Evolutionary conservation across 2,797 vertebrate genomes (phyloP), one percentile per base, ranked within the genome.

Genomic region (Poeciliopsis turneri): DNA sequence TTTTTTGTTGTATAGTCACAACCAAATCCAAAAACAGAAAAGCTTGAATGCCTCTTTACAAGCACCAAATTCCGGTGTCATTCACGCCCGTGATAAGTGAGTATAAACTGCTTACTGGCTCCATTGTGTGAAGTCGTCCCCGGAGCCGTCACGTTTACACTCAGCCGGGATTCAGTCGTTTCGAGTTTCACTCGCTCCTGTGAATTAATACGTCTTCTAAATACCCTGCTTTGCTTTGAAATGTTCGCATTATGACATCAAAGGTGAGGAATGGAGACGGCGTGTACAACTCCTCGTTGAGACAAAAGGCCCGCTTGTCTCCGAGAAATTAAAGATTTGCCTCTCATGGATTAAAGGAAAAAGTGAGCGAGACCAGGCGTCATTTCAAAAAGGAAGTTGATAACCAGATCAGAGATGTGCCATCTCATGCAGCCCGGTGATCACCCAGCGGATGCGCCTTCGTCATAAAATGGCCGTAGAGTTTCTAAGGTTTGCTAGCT

Each of bases 391-490:
- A 4, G 45, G 20, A 68, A 41, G 5, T 68, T 39, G 23, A 41
- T 43, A 43, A 68, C 39, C 64, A 41, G 36, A 68, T 43, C 25
- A n/a, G 2, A 68, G 23, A 41, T 13, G 23, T 20, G 23, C 11
- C 64, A 25, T 25, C 36, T 68, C 20, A 39, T 4, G 64, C 10
- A 13, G 41, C 10, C n/a, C 23, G 11, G 1, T 25, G 15, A 36
- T 5, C n/a, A 39, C 49, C 57, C 41, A 25, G 64, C 36, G 36
- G 61, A 20, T 25, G 47, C 16, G 49, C 39, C 59, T 79, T 82
- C 20, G 66, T 69, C 55, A 77, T 84, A 70, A 91, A 88, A 87
- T 8, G 75, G 78, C 33, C 55, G 59, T 84, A 82, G 76, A 70
- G 41, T 77, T 57, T 7, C 2, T 9, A 72, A 78, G 81, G 78